A percentile compares a stretch with the other conserved stretches of the same genome.
Conservation (phyloP, 2,797 vertebrate genomes). For the Thunnus albacares region DNA sequence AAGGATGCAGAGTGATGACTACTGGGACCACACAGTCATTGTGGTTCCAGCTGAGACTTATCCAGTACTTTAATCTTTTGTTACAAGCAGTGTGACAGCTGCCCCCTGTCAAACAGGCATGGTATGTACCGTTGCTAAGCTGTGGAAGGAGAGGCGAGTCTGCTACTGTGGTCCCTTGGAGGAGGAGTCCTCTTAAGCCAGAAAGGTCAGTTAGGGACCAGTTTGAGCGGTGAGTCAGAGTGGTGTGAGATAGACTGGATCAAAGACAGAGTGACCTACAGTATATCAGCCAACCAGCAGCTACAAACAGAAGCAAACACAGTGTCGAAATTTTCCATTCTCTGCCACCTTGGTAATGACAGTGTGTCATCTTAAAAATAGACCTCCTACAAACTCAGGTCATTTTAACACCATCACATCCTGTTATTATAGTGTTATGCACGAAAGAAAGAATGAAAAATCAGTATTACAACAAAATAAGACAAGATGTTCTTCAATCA, state of each 20-base stretch:
- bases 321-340: conserved; percentile 4
- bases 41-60: conserved; percentile 55
- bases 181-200: conserved; percentile 34
- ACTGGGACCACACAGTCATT: conserved; percentile 55
- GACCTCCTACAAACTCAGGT: neutral
- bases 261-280: conserved; percentile 28
- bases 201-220: conserved; percentile 77
- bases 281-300: neutral
- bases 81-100: conserved; percentile 71
- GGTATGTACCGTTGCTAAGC: conserved; percentile 56
- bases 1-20: conserved; percentile 45
- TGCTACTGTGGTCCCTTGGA: conserved; percentile 54
- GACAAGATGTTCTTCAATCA: neutral
- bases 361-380: neutral
- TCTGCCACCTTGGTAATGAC: neutral
- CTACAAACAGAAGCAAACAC: neutral
- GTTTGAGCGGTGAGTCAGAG: conserved; percentile 70
- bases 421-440: neutral
- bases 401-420: neutral
- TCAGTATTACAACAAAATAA: neutral
- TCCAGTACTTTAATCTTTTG: conserved; percentile 76
- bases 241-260: conserved; percentile 27
- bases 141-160: conserved; percentile 42
- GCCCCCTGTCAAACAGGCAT: conserved; percentile 52
- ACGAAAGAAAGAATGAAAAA: neutral